Percentiles rank a stretch among this genome's conserved stretches.
These are phyloP conservation scores for Nannoperca obscura DNA, from an alignment of 2,797 vertebrate genomes.

Conservation along the genomic window DNA sequence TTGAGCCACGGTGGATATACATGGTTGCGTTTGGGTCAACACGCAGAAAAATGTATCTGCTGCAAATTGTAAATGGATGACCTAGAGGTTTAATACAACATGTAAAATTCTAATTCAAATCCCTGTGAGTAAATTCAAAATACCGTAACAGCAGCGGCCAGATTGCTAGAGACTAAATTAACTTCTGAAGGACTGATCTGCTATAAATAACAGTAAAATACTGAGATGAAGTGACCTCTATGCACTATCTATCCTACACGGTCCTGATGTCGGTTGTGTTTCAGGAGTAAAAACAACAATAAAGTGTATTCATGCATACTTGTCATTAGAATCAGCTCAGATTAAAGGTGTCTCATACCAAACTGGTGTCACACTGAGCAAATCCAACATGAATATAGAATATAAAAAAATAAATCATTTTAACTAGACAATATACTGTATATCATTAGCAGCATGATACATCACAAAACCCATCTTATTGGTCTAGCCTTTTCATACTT, in stretches of 20 bases:
- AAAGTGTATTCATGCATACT: neutral
- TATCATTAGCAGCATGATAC: neutral
- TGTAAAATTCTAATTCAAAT: constrained; percentile 17
- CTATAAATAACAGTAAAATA: neutral
- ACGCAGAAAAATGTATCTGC: constrained; percentile 6
- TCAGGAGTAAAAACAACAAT: neutral
- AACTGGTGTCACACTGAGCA: neutral
- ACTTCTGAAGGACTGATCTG: neutral
- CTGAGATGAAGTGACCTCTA: neutral
- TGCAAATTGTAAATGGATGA: constrained; percentile 10
- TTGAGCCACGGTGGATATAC: constrained; percentile 23
- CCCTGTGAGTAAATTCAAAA: constrained; percentile 11
- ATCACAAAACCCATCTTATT: neutral
- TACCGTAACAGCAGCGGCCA: neutral
- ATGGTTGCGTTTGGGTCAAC: constrained; percentile 17
- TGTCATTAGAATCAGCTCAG: neutral
- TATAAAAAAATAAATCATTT: neutral
- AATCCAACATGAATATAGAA: neutral
- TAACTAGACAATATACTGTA: neutral
- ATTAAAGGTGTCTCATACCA: neutral
- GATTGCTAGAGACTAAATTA: neutral
- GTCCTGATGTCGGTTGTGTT: neutral
- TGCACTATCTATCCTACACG: neutral
- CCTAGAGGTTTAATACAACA: constrained; percentile 18
- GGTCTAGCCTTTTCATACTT: neutral